Conservation (phyloP, 2,113 vertebrate species). For the Notiomystis cincta region DNA sequence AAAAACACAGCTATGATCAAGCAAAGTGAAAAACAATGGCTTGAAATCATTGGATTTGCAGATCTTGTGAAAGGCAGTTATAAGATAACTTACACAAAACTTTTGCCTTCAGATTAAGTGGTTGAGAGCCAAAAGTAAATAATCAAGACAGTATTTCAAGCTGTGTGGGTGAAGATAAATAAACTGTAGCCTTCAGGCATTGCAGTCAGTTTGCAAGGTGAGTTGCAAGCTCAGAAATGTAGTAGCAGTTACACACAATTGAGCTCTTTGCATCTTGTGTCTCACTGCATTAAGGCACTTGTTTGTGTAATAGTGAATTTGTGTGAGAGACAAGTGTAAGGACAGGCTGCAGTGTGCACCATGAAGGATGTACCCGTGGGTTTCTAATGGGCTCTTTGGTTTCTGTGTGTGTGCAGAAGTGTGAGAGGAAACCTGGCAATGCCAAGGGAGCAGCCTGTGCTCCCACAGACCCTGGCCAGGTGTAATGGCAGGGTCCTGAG, state of each 20-base stretch:
- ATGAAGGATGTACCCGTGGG: accelerated
- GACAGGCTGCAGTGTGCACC: not conserved
- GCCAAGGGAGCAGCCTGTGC: accelerated
- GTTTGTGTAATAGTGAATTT: not conserved
- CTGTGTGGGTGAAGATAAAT: not conserved
- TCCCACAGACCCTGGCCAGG: not conserved
- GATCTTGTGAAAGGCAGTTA: not conserved
- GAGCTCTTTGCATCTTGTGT: not conserved
- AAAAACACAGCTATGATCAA: not conserved
- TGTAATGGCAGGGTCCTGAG: not conserved
- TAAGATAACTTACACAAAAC: not conserved
- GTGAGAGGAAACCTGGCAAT: not conserved
- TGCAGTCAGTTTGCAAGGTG: not conserved
- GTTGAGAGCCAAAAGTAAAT: not conserved
- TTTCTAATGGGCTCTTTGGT: not conserved
- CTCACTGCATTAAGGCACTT: not conserved
- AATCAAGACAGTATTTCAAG: not conserved
- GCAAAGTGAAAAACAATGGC: not conserved
- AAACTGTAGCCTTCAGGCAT: not conserved
- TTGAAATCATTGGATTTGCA: not conserved
- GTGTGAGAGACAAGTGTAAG: not conserved
- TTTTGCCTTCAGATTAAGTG: not conserved
- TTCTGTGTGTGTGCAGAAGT: not conserved
- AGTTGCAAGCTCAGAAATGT: not conserved
- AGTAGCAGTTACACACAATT: not conserved